A percentile compares a stretch with the other conserved stretches of the same genome.
Evolutionary conservation across 2,888 invertebrate species (phyloP).

Genomic region (Torymus aiolomorphi): DNA sequence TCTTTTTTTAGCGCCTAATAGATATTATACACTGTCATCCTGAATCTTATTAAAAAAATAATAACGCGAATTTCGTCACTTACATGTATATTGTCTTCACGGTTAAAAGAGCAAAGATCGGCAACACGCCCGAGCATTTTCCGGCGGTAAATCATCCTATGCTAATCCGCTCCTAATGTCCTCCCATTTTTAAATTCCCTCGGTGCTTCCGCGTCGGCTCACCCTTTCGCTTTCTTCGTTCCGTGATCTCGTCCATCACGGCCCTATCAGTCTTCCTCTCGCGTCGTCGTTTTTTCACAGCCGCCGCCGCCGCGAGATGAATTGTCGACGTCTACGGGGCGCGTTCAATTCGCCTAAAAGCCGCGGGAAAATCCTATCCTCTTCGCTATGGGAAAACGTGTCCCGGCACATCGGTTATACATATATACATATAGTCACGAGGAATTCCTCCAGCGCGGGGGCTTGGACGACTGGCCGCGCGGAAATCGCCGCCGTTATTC

Average conservation of each 20-base stretch:
- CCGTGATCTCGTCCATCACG: conserved; percentile 9
- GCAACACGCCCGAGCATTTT: neutral
- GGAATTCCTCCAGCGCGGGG: neutral
- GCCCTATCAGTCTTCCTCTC: conserved; percentile 21
- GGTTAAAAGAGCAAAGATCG: neutral
- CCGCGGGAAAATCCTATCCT: conserved; percentile 23
- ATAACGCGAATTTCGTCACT: no score
- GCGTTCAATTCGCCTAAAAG: conserved; percentile 45
- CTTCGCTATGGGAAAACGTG: neutral
- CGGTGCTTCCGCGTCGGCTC: neutral
- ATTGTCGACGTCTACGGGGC: conserved; percentile 31
- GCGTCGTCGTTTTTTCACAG: conserved; percentile 13
- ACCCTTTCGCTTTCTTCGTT: neutral
- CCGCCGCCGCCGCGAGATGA: conserved; percentile 14
- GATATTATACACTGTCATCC: no score
- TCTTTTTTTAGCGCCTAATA: no score
- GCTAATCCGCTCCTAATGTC: neutral
- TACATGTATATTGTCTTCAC: no score
- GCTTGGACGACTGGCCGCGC: conserved; percentile 29
- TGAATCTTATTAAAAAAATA: no score
- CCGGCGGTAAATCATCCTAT: neutral
- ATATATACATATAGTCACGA: neutral
- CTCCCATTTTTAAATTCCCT: neutral
- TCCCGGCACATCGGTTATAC: conserved; percentile 12
- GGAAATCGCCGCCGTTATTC: conserved; percentile 50